phyloP scores from a whole-genome alignment of 2,797 vertebrate genomes.

The Gymnothorax reevesii region DNA sequence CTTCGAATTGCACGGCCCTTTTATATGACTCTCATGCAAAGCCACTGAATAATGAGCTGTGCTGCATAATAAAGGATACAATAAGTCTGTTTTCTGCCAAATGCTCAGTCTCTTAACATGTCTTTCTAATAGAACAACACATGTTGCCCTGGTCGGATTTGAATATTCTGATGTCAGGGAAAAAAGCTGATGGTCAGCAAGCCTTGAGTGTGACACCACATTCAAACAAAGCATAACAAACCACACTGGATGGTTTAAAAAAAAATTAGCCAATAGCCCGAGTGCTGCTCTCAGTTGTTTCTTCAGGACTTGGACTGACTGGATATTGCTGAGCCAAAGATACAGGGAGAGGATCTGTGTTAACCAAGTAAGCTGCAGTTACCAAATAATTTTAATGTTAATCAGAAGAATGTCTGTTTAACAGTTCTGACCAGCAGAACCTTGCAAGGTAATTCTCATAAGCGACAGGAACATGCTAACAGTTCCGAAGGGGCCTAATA shows the following conservation, averaged over 20 bases:
- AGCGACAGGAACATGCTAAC: no score
- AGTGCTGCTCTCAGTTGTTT: neutral
- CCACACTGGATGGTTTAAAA: neutral
- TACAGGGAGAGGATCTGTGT: neutral
- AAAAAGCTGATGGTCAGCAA: neutral
- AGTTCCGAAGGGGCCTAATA: no score
- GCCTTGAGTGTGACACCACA: neutral
- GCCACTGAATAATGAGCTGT: neutral
- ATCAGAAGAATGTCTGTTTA: no score
- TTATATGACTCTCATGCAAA: neutral
- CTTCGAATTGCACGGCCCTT: neutral
- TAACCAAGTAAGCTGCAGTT: no score
- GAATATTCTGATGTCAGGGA: slow-evolving; percentile 4
- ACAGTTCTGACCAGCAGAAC: no score
- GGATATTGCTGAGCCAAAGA: neutral
- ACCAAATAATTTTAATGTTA: no score
- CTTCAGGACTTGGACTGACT: neutral
- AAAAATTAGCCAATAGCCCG: neutral
- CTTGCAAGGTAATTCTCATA: no score
- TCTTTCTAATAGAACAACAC: neutral
- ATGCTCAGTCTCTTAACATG: neutral
- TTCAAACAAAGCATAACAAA: slow-evolving; percentile 4
- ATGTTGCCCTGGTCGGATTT: neutral
- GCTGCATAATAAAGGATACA: neutral
- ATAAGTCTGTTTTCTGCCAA: neutral